phyloP scores from a whole-genome alignment of 2,797 vertebrate genomes.

The Tragelaphus oryx region DNA sequence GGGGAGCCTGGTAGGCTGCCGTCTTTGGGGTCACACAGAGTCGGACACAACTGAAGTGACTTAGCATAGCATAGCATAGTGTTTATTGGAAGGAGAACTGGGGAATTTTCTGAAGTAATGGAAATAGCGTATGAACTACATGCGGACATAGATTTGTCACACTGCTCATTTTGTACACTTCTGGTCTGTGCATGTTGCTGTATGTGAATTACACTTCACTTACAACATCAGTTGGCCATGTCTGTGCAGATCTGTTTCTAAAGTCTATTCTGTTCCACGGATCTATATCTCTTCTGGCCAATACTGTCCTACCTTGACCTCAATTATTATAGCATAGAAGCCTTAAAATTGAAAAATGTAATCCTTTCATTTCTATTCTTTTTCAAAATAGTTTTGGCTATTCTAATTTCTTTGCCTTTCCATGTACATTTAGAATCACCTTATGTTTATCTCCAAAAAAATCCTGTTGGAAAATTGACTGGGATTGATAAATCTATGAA shows the following conservation, averaged over 20 bases:
- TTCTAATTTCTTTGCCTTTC: neutral
- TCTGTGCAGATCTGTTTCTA: neutral
- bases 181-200: neutral
- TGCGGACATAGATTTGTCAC: neutral
- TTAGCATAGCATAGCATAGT: too few species aligned
- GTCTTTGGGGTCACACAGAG: too few species aligned
- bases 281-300: neutral
- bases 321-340: neutral
- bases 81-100: neutral
- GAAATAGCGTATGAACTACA: neutral
- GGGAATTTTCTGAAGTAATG: neutral
- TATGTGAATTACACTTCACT: neutral
- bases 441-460: neutral
- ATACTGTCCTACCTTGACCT: neutral
- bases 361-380: neutral
- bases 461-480: neutral
- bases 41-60: too few species aligned
- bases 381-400: neutral
- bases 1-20: too few species aligned
- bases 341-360: neutral
- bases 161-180: neutral
- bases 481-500: neutral
- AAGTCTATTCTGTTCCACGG: neutral
- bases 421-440: neutral
- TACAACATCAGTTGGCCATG: neutral